These are phyloP conservation scores for Megalonaias nervosa DNA, from an alignment of 1,140 invertebrate genomes.

Conservation along the genomic window DNA sequence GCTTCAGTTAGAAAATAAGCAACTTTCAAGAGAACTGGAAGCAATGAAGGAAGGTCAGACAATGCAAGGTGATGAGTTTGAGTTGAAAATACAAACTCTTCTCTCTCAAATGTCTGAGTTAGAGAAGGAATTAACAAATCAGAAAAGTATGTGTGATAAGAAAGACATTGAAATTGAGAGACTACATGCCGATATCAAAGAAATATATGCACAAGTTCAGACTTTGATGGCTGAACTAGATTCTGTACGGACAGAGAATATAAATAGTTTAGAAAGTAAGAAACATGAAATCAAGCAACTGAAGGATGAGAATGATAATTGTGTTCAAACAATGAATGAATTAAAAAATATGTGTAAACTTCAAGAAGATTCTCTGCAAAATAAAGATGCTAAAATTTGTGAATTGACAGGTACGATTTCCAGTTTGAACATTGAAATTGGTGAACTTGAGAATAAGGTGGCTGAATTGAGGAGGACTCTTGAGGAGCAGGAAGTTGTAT, in stretches of 20 bases:
- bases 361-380: no score
- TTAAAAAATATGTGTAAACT: no score
- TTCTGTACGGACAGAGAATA: not conserved
- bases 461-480: no score
- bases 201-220: not conserved
- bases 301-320: no score
- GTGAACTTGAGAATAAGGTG: no score
- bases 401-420: no score
- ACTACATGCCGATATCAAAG: not conserved
- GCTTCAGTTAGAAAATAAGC: slow-evolving; percentile 3
- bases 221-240: slow-evolving; percentile 1
- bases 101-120: slow-evolving; percentile 17
- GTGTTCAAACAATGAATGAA: no score
- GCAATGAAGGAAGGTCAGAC: slow-evolving; percentile 15
- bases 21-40: slow-evolving; percentile 23
- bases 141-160: slow-evolving; percentile 1
- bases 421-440: no score
- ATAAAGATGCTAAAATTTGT: no score
- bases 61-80: slow-evolving; percentile 16
- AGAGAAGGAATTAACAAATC: slow-evolving; percentile 19
- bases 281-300: slow-evolving; percentile 1
- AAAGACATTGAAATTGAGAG: not conserved
- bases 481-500: no score
- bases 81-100: slow-evolving; percentile 22
- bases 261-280: slow-evolving; percentile 1